Evolutionary conservation across 2,888 invertebrate genomes (phyloP), one percentile per base, ranked within the genome.

Genomic region (Drosophila neoperkinsi): DNA sequence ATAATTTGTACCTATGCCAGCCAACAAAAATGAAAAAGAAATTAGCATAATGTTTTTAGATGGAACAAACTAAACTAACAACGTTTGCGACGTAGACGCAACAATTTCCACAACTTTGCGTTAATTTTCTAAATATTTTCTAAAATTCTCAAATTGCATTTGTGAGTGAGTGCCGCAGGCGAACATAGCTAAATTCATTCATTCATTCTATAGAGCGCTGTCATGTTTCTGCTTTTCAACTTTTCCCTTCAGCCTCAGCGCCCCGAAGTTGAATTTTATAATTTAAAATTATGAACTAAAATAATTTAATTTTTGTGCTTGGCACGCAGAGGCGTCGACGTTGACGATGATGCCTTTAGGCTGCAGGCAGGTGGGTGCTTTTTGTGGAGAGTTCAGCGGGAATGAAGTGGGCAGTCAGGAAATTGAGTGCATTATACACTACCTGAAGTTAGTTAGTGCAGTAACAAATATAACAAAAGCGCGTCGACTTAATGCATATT

Each of bases 101-200:
- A 82, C 73, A 75, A 81, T 88, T 88, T 88, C 74, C 90, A 86
- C 88, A 86, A 88, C 83, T 86, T 88, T 90, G 88, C 88, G 88
- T 88, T 90, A 88, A 88, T 88, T 88, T 88, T 88, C 89, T 84
- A 88, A 88, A 87, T 87, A 87, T 87, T 90, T 86, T 89, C 74
- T 62, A 81, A 89, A 85, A 78, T 85, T 71, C 65, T 41, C 66
- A 86, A 86, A 86, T 90, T 86, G 78, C 78, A 81, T 86, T 86
- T 85, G 71, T 59, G 56, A 58, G 34, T 55, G 43, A 55, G 56
- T 62, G 59, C 87, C 82, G 62, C 77, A 57, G 84, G 80, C 71
- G 33, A n/a, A 65, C 59, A 67, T 21, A 41, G 80, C 62, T 75
- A 78, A 73, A 60, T 72, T 66, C 55, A 55, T n/a, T 55, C 53